Conservation (phyloP, 2,113 vertebrate genomes). For the Tetrao urogallus region DNA sequence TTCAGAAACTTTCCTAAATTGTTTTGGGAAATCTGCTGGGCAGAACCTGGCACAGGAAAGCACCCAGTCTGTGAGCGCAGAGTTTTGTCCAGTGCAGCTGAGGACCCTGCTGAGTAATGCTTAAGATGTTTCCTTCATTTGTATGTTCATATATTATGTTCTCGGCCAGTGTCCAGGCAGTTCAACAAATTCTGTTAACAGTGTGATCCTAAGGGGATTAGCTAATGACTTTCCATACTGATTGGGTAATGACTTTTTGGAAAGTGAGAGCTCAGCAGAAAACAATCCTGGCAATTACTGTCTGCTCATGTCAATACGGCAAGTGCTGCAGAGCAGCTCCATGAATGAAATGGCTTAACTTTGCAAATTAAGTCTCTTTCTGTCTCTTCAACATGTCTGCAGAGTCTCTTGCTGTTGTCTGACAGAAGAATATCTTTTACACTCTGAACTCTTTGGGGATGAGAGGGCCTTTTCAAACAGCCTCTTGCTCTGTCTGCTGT, state of each 20-base stretch:
- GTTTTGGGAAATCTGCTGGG: neutral
- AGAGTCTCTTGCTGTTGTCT: neutral
- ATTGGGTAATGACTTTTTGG: constrained; percentile 62
- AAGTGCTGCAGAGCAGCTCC: constrained; percentile 31
- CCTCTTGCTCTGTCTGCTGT: neutral
- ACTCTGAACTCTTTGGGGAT: neutral
- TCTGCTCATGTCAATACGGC: constrained; percentile 47
- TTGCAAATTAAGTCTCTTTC: constrained; percentile 10
- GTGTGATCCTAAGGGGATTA: constrained; percentile 40
- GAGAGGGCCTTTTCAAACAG: neutral
- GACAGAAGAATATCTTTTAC: neutral
- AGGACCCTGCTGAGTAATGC: neutral
- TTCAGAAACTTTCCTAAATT: neutral
- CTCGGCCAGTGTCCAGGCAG: neutral
- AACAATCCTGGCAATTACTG: constrained; percentile 66
- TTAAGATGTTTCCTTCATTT: neutral
- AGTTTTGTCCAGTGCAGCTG: neutral
- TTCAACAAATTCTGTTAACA: constrained; percentile 47
- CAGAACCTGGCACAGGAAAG: neutral
- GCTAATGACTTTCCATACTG: constrained; percentile 65
- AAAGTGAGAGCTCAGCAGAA: constrained; percentile 69
- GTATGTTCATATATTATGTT: neutral
- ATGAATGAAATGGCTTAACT: constrained; percentile 51
- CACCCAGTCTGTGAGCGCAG: neutral
- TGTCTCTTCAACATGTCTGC: neutral